These are phyloP conservation scores for Eleutherodactylus coqui DNA, from an alignment of 2,797 vertebrate genomes.

Conservation along the genomic window DNA sequence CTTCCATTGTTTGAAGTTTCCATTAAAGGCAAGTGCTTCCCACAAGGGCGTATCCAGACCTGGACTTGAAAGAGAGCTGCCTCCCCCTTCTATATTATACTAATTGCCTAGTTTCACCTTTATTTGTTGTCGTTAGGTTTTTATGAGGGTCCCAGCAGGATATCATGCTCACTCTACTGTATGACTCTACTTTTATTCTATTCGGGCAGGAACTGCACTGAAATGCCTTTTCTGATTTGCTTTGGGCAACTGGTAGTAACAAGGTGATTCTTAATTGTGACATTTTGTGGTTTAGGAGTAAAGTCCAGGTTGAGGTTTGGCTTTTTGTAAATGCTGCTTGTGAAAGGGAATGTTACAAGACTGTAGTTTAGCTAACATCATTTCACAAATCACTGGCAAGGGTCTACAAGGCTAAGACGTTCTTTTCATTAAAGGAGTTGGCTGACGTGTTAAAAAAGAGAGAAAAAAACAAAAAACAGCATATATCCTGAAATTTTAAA, in stretches of 20 bases:
- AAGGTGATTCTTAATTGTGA: conserved; percentile 60
- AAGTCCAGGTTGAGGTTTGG: conserved; percentile 26
- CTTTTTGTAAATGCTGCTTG: conserved; percentile 19
- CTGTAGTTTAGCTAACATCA: not conserved
- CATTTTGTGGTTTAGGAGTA: conserved; percentile 44
- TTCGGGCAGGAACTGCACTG: conserved; percentile 45
- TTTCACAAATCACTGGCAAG: not conserved
- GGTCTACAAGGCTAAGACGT: not conserved
- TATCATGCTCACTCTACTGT: conserved; percentile 55
- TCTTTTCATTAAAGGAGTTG: not conserved
- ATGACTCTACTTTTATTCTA: conserved; percentile 39
- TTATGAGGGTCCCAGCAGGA: conserved; percentile 64
- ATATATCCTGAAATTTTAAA: not conserved
- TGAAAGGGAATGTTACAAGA: not conserved
- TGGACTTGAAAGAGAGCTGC: conserved; percentile 54
- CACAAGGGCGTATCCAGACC: conserved; percentile 58
- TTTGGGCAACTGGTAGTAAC: conserved; percentile 57
- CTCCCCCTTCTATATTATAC: conserved; percentile 57
- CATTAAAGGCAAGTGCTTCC: conserved; percentile 61
- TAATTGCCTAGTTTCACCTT: conserved; percentile 64
- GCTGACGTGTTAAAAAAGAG: not conserved
- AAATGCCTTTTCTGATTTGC: conserved; percentile 44
- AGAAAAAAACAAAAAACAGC: too few relatives aligned
- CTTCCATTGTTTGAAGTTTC: conserved; percentile 62
- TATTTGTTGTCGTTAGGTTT: conserved; percentile 62